Conservation (phyloP, 2,888 invertebrate genomes). For the Falcaria lacertinaria region DNA sequence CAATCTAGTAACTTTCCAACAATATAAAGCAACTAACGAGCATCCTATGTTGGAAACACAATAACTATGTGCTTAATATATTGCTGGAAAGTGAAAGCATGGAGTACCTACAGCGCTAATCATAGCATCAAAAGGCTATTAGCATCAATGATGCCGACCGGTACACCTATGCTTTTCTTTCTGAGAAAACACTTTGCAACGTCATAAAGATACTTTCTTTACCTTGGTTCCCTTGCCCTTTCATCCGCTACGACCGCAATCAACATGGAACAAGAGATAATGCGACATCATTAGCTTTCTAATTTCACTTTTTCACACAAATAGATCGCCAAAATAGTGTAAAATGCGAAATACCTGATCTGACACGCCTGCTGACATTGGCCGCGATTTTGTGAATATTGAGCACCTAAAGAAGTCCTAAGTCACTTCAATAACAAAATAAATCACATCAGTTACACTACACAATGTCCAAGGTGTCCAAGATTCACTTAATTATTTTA, state of each 20-base stretch:
- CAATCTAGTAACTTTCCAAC: not conserved
- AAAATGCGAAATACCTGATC: constrained; percentile 87
- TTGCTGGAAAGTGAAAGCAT: constrained; percentile 44
- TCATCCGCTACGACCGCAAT: constrained; percentile 84
- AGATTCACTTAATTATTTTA: constrained; percentile 53
- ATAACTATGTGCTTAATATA: too few relatives aligned
- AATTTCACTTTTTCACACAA: constrained; percentile 24
- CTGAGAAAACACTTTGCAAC: constrained; percentile 72
- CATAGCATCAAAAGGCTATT: constrained; percentile 33
- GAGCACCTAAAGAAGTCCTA: constrained; percentile 71
- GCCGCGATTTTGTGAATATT: constrained; percentile 82
- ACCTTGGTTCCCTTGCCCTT: constrained; percentile 93
- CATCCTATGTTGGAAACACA: constrained; percentile 19
- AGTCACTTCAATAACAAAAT: constrained; percentile 62
- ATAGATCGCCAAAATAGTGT: constrained; percentile 39
- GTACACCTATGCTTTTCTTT: constrained; percentile 53
- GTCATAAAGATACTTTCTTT: constrained; percentile 68
- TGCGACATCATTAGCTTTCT: constrained; percentile 37
- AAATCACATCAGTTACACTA: constrained; percentile 76
- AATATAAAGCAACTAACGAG: not conserved
- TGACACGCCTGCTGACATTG: constrained; percentile 95
- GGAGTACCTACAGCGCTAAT: constrained; percentile 40
- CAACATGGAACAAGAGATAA: constrained; percentile 80
- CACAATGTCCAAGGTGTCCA: constrained; percentile 62
- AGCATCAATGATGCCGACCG: constrained; percentile 62